Evolutionary conservation across 2,888 invertebrate species (phyloP).

Genomic region (Syritta pipiens): DNA sequence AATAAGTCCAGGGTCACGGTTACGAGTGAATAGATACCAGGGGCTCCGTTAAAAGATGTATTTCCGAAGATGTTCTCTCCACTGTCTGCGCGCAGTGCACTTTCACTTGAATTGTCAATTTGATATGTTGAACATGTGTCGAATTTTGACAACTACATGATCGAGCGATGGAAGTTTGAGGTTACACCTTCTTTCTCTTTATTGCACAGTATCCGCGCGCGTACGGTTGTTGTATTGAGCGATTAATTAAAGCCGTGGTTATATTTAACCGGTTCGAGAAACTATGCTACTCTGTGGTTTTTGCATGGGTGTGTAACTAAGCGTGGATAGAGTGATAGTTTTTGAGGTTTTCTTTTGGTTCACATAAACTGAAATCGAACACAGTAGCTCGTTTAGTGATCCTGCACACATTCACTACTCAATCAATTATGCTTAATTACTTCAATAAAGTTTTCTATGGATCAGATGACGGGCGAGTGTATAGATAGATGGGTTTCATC

Average conservation of each 20-base stretch:
- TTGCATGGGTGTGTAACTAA: not conserved
- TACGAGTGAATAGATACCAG: slow-evolving; percentile 45
- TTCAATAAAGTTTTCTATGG: slow-evolving; percentile 20
- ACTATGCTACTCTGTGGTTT: no score
- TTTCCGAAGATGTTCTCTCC: slow-evolving; percentile 42
- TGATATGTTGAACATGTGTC: slow-evolving; percentile 55
- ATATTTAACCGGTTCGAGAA: no score
- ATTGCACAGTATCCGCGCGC: not conserved
- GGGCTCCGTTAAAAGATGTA: slow-evolving; percentile 21
- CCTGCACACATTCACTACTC: not conserved
- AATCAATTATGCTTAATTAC: slow-evolving; percentile 42
- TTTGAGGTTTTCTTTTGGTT: not conserved
- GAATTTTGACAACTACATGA: slow-evolving; percentile 54
- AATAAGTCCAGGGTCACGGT: slow-evolving; percentile 43
- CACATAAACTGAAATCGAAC: slow-evolving; percentile 11
- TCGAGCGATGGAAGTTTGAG: slow-evolving; percentile 38
- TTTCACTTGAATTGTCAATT: slow-evolving; percentile 56
- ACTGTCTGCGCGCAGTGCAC: slow-evolving; percentile 19
- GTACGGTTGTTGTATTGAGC: not conserved
- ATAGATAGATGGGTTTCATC: slow-evolving; percentile 8
- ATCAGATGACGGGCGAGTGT: not conserved
- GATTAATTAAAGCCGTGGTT: slow-evolving; percentile 12
- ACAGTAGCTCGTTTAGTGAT: not conserved
- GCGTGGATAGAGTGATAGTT: slow-evolving; percentile 4
- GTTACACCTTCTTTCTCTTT: slow-evolving; percentile 10